Conservation (phyloP, 1,140 invertebrate species). For the Zaprionus taronus region DNA sequence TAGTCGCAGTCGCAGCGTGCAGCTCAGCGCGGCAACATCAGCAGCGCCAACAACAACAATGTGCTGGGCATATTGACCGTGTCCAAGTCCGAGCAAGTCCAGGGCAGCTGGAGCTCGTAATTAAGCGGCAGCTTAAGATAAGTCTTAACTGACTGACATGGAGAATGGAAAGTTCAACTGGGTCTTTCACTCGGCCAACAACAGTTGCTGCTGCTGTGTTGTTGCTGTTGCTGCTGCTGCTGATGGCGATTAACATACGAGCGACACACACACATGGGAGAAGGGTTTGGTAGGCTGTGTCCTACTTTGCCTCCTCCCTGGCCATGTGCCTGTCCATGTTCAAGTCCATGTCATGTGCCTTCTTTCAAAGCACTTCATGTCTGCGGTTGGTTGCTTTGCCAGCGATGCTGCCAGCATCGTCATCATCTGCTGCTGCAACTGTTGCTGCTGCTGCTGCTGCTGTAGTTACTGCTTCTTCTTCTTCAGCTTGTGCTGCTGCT, state of each 20-base stretch:
- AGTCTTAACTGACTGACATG: constrained; percentile 55
- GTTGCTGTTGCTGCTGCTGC: constrained; percentile 33
- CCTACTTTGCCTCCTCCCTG: constrained; percentile 61
- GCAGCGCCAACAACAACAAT: not conserved
- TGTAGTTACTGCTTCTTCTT: constrained; percentile 19
- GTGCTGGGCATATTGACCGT: constrained; percentile 27
- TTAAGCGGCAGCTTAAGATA: constrained; percentile 59
- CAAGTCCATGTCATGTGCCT: constrained; percentile 76
- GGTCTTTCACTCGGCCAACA: constrained; percentile 64
- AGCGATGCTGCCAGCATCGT: constrained; percentile 4
- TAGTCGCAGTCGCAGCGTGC: constrained; percentile 57
- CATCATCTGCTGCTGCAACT: constrained; percentile 39
- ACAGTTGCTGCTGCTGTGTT: constrained; percentile 10
- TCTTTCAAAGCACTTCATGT: constrained; percentile 68
- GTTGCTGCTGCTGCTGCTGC: constrained; percentile 49
- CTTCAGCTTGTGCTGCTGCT: constrained; percentile 31
- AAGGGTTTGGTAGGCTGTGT: constrained; percentile 65
- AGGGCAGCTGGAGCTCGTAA: constrained; percentile 44
- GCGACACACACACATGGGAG: constrained; percentile 58
- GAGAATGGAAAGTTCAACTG: constrained; percentile 75
- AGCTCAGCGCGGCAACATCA: constrained; percentile 53
- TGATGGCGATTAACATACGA: constrained; percentile 81
- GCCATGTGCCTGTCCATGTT: constrained; percentile 74
- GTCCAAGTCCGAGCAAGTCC: constrained; percentile 27
- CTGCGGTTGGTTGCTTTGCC: constrained; percentile 54